Conservation (phyloP, 2,113 vertebrate species). For the Tragelaphus imberbis region DNA sequence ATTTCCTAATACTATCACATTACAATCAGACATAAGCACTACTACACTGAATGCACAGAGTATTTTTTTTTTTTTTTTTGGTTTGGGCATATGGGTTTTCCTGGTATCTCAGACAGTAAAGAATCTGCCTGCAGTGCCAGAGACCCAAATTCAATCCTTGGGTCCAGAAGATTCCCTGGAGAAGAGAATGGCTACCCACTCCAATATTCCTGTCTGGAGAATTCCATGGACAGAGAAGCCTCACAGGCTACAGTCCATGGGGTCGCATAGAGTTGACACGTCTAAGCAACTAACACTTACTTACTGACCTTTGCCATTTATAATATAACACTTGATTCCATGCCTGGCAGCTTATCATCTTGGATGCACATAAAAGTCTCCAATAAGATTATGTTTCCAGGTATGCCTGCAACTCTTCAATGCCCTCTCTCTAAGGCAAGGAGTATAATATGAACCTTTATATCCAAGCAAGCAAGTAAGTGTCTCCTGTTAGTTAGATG, state of each 20-base stretch:
- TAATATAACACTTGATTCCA: not conserved
- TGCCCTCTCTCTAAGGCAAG: not conserved
- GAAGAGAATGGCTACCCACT: too few species aligned
- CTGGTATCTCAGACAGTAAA: too few species aligned
- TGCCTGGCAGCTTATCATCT: not conserved
- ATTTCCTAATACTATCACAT: not conserved
- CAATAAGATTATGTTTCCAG: not conserved
- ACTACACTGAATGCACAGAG: not conserved
- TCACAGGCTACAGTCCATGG: too few species aligned
- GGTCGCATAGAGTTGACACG: too few species aligned
- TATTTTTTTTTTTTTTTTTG: not conserved
- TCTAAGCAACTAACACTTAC: too few species aligned
- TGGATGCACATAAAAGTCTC: not conserved
- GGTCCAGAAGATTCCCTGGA: too few species aligned
- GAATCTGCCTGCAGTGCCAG: too few species aligned
- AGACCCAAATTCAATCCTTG: too few species aligned
- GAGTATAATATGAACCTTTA: not conserved
- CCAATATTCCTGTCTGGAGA: too few species aligned
- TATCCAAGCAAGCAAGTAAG: not conserved
- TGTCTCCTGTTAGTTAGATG: not conserved
- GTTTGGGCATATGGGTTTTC: not conserved
- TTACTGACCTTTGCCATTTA: not conserved
- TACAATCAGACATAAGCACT: not conserved
- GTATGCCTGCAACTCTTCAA: not conserved
- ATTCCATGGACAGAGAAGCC: too few species aligned